These are phyloP conservation scores for Micromys minutus DNA, from an alignment of 2,113 vertebrate species.

Conservation along the genomic window DNA sequence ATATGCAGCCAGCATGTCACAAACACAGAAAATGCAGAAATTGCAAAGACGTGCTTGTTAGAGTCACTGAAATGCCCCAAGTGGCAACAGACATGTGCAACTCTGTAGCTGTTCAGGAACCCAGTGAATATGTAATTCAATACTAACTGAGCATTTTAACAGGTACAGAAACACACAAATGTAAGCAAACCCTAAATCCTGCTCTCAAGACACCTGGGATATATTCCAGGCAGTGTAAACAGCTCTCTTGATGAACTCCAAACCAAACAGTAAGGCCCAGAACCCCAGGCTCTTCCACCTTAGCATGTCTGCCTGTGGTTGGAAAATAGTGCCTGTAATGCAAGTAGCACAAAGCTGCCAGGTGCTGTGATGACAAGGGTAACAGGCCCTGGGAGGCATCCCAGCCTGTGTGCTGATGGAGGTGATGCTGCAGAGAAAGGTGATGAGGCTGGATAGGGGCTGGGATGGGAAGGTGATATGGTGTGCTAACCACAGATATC, in stretches of 20 bases:
- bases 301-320: not conserved
- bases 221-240: no score
- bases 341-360: not conserved
- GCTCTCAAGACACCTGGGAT: not conserved
- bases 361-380: not conserved
- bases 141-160: rapidly evolving
- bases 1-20: not conserved
- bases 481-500: not conserved
- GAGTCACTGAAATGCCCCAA: not conserved
- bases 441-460: no score
- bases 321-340: not conserved
- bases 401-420: not conserved
- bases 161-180: not conserved
- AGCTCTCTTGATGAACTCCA: not conserved
- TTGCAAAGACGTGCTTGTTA: not conserved
- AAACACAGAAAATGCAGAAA: not conserved
- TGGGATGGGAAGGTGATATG: not conserved
- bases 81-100: not conserved
- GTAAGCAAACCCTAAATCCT: not conserved
- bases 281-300: not conserved
- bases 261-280: not conserved
- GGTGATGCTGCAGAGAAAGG: not conserved
- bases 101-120: no score
- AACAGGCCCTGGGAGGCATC: not conserved
- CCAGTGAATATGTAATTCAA: rapidly evolving